Base-by-base conservation (phyloP, 2,797 vertebrate species). In the Takifugu rubripes region DNA sequence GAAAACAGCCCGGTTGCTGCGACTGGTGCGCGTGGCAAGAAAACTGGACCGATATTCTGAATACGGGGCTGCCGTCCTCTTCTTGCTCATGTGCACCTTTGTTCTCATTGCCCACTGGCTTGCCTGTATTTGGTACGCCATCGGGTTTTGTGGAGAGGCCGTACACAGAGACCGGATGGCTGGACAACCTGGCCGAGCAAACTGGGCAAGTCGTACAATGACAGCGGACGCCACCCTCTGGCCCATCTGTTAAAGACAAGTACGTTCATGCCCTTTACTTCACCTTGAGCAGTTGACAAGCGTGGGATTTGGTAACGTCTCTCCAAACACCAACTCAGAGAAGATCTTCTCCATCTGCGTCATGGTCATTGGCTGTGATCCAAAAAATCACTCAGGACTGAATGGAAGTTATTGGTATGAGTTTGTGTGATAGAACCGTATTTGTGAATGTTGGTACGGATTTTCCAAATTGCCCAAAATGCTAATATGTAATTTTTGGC, bases 301-400 rank as follows among this genome's bases (percentile, higher is more conserved):
- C 0, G 97, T 99, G 57, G 97, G 97, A 7, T 99, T 99, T 0
- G 96, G 96, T 21, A 99, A 98, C 0, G 95, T 99, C 55, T 98
- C 96, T 0, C 97, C 97, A 59, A 99, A 98, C 88, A 99, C 97
- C 83, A 99, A 99, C 88, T 98, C 96, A 0, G 96, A 99, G 88
- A 99, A 99, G 93, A 92, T 99, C 81, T 99, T 99, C 90, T 99
- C 97, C 76, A 98, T 99, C 89, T 98, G 97, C 1, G 94, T 99
- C 87, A 99, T 99, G 97, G 93, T 99, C 36, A 96, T 99, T 36
- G 97, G 96, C 89, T 97, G 97, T 99, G 88, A 97, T 96, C 59
- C 16, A 66, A 68, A 2, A 48, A 47, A 14, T 40, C 36, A 14
- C 4, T 40, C 14, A 4, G 26, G 47, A 59, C 11, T 56, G 46